These are phyloP conservation scores for Hirtodrosophila confusa DNA, from an alignment of 2,888 invertebrate genomes.

Conservation along the genomic window DNA sequence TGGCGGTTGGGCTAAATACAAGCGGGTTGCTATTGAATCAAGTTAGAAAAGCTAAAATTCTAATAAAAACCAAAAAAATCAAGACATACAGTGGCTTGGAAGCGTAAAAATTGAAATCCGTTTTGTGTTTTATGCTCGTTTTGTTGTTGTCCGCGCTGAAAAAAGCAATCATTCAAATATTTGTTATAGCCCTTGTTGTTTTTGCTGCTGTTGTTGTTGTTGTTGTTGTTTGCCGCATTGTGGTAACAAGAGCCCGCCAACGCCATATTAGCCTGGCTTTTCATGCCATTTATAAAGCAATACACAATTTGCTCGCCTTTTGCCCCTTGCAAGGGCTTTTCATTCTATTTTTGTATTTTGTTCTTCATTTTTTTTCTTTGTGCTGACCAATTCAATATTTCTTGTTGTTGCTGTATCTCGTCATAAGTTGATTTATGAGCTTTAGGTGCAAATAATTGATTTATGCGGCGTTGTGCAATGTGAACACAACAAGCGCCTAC, in stretches of 20 bases:
- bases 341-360: neutral
- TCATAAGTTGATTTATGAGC: conserved; percentile 72
- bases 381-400: conserved; percentile 54
- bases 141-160: conserved; percentile 11
- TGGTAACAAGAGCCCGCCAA: conserved; percentile 75
- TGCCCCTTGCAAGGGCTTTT: conserved; percentile 13
- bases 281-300: conserved; percentile 61
- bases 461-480: conserved; percentile 56
- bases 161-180: conserved; percentile 68
- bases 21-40: conserved; percentile 29
- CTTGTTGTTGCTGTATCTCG: conserved; percentile 47
- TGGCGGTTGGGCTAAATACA: conserved; percentile 6
- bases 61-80: conserved; percentile 12
- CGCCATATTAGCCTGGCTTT: conserved; percentile 71
- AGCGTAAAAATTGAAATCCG: conserved; percentile 48
- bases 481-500: conserved; percentile 23
- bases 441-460: conserved; percentile 76
- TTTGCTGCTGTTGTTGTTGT: conserved; percentile 31
- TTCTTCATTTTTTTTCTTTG: conserved; percentile 17
- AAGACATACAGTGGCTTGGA: conserved; percentile 4
- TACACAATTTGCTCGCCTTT: conserved; percentile 59
- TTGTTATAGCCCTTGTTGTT: conserved; percentile 36
- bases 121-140: conserved; percentile 21
- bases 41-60: conserved; percentile 21
- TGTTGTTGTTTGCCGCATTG: conserved; percentile 29